Conservation (phyloP, 2,888 invertebrate species). For the Hydropsyche betteni region DNA sequence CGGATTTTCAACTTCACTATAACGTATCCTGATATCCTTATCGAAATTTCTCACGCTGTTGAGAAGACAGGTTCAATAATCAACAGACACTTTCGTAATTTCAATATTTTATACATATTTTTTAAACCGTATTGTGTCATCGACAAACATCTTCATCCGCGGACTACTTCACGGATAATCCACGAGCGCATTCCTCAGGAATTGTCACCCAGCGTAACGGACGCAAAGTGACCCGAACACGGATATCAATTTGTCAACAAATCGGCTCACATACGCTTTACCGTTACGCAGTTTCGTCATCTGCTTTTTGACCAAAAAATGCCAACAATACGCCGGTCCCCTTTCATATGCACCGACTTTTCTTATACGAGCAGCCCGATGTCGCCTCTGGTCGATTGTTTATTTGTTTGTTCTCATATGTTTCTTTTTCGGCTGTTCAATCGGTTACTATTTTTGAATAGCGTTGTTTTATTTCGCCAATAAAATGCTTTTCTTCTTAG, state of each 20-base stretch:
- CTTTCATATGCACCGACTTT: constrained; percentile 37
- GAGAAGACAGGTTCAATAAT: no score
- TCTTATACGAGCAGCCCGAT: neutral
- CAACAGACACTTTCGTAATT: no score
- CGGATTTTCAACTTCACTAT: constrained; percentile 6
- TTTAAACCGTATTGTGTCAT: no score
- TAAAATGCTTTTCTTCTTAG: neutral
- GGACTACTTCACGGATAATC: no score
- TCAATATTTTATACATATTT: no score
- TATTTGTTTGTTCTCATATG: neutral
- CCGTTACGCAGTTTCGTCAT: constrained; percentile 38
- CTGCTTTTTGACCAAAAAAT: constrained; percentile 33
- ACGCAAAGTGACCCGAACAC: neutral
- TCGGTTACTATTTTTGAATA: neutral
- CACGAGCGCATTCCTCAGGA: neutral
- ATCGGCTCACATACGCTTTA: constrained; percentile 33
- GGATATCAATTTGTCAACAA: constrained; percentile 34
- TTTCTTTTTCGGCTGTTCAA: neutral
- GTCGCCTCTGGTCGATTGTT: neutral
- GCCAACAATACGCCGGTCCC: constrained; percentile 20
- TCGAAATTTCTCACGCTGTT: constrained; percentile 17
- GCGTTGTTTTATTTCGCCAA: constrained; percentile 3
- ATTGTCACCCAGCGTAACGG: neutral
- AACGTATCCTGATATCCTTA: constrained; percentile 3
- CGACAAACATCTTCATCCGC: no score